These are phyloP conservation scores for Pyrocoelia pectoralis DNA, from an alignment of 2,888 invertebrate species.

Conservation along the genomic window DNA sequence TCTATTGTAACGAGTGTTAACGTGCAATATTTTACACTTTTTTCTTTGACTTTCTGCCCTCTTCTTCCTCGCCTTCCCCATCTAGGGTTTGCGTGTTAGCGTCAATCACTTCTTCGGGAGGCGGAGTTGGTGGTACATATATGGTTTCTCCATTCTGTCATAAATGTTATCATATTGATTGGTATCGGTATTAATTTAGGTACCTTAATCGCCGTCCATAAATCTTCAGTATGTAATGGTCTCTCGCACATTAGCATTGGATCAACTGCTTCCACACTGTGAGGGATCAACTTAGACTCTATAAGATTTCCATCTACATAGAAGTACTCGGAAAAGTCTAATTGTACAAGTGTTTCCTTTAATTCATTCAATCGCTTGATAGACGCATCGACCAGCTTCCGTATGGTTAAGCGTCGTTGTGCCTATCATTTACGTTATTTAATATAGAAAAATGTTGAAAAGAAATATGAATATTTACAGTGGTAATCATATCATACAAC, in stretches of 20 bases:
- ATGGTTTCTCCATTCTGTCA: slow-evolving; percentile 51
- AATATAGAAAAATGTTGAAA: background rate
- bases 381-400: slow-evolving; percentile 66
- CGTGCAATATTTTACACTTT: background rate
- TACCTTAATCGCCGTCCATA: slow-evolving; percentile 49
- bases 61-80: slow-evolving; percentile 7
- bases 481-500: slow-evolving; percentile 69
- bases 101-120: slow-evolving; percentile 32
- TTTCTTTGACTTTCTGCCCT: background rate
- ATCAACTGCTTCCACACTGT: slow-evolving; percentile 69
- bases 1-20: background rate
- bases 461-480: too few relatives aligned
- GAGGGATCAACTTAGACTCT: slow-evolving; percentile 73
- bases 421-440: slow-evolving; percentile 53
- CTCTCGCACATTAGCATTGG: slow-evolving; percentile 70
- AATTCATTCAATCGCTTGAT: slow-evolving; percentile 66
- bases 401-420: slow-evolving; percentile 67
- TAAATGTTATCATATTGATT: background rate
- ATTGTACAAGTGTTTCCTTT: slow-evolving; percentile 64
- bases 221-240: slow-evolving; percentile 58
- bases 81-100: slow-evolving; percentile 10
- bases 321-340: slow-evolving; percentile 69
- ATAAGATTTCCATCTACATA: slow-evolving; percentile 77
- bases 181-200: too few relatives aligned
- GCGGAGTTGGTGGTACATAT: slow-evolving; percentile 44